Conservation (phyloP, 2,113 vertebrate species). For the Limnothrissa miodon region DNA sequence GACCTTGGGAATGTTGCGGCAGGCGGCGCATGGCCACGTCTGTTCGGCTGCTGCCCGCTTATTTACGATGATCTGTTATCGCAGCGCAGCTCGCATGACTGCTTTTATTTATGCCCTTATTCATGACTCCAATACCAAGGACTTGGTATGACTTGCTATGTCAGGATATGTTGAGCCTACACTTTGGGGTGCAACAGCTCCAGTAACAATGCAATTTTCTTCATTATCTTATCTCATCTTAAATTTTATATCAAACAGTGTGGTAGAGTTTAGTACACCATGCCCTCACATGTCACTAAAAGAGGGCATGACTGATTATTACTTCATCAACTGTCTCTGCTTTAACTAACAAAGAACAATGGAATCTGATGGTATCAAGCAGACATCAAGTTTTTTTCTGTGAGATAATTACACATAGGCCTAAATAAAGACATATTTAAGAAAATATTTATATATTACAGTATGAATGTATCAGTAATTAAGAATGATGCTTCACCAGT, state of each 20-base stretch:
- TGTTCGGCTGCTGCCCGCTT: not conserved
- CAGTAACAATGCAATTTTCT: too few species aligned
- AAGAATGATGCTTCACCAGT: too few species aligned
- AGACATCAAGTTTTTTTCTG: too few species aligned
- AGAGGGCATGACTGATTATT: not conserved
- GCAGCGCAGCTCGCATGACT: slow-evolving; percentile 26
- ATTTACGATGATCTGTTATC: slow-evolving; percentile 41
- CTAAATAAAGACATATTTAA: too few species aligned
- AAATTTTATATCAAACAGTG: not conserved
- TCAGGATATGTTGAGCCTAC: not conserved
- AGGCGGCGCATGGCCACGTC: not conserved
- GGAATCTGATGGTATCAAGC: too few species aligned
- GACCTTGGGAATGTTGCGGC: slow-evolving; percentile 34
- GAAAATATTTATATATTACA: too few species aligned
- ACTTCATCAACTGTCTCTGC: too few species aligned
- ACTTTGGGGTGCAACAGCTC: too few species aligned
- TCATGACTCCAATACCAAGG: not conserved
- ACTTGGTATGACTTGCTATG: not conserved
- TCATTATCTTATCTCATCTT: too few species aligned
- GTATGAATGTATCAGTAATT: too few species aligned
- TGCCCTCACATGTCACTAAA: not conserved
- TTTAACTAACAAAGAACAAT: too few species aligned
- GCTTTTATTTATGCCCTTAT: not conserved
- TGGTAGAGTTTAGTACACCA: not conserved
- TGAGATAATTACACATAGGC: too few species aligned